Percentiles rank a stretch among this genome's conserved stretches.
phyloP scores from a whole-genome alignment of 2,888 invertebrate species.

The Agrochola lychnidis region DNA sequence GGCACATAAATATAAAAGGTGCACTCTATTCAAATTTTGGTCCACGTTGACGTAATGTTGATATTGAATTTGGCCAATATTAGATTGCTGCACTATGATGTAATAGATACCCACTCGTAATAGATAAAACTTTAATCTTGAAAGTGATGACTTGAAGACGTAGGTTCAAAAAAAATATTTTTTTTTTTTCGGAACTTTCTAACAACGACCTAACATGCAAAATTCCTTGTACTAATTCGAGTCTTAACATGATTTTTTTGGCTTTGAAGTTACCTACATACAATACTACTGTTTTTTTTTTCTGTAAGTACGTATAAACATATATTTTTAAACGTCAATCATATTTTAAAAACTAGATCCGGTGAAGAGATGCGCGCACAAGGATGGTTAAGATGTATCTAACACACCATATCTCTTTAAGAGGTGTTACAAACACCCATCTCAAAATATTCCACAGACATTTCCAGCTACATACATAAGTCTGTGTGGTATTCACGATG shows the following conservation, averaged over 20 bases:
- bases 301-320: too few relatives aligned
- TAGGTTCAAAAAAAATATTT: too few relatives aligned
- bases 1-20: slow-evolving; percentile 23
- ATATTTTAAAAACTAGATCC: neutral
- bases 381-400: neutral
- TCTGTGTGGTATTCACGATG: slow-evolving; percentile 38
- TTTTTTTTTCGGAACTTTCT: too few relatives aligned
- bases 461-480: slow-evolving; percentile 42
- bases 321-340: neutral
- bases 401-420: neutral
- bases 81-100: neutral
- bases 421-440: neutral
- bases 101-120: neutral
- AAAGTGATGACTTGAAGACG: neutral
- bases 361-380: neutral
- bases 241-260: too few relatives aligned
- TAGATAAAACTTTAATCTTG: neutral
- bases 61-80: neutral
- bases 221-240: too few relatives aligned
- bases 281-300: too few relatives aligned
- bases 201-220: neutral
- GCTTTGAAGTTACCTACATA: too few relatives aligned
- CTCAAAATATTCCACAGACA: neutral
- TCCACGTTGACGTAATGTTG: neutral
- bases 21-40: neutral